phyloP scores from a whole-genome alignment of 2,113 vertebrate species.

The Cettia cetti region DNA sequence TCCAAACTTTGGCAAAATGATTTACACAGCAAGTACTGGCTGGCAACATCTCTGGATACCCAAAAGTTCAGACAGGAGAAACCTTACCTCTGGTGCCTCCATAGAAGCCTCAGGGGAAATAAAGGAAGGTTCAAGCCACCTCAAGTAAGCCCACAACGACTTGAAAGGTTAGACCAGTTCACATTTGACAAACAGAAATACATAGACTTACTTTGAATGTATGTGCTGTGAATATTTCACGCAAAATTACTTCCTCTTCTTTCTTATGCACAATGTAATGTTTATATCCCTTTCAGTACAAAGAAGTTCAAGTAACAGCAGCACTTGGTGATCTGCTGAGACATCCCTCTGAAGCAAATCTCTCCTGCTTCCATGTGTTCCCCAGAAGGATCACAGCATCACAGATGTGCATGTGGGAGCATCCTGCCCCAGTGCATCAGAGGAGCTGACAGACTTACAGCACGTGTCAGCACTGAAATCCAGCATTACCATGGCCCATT shows the following conservation, averaged over 20 bases:
- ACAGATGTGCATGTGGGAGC: rapidly evolving
- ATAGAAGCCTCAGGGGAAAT: neutral
- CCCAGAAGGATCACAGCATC: neutral
- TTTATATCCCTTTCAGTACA: neutral
- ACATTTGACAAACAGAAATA: neutral
- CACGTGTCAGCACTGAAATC: neutral
- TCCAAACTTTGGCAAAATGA: neutral
- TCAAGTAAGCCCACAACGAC: neutral
- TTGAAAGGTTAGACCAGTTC: neutral
- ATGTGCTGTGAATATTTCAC: neutral
- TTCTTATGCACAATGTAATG: neutral
- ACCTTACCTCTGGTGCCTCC: neutral
- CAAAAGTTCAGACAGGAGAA: neutral
- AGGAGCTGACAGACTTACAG: neutral
- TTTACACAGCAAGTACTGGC: neutral
- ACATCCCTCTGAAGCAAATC: neutral
- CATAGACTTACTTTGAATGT: neutral
- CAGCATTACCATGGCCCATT: neutral
- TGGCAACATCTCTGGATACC: neutral
- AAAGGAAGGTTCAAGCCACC: neutral
- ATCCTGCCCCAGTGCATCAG: rapidly evolving
- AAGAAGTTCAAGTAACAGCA: neutral
- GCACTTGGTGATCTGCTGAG: neutral
- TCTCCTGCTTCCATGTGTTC: neutral
- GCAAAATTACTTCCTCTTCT: neutral